These are phyloP conservation scores for Dolichotis patagonum DNA, from an alignment of 2,113 vertebrate species.

Conservation along the genomic window DNA sequence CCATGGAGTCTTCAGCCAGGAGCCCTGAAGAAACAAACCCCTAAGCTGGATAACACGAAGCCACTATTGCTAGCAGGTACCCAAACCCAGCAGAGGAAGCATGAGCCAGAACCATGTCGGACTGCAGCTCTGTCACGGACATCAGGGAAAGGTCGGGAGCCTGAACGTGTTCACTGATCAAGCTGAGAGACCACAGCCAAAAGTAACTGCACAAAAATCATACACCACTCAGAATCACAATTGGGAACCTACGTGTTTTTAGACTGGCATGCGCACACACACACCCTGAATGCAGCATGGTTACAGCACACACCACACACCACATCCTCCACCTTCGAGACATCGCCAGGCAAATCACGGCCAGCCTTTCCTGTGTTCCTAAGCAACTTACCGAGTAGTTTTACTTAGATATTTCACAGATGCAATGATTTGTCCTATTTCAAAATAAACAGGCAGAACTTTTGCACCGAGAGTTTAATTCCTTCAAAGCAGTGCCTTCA, in stretches of 20 bases:
- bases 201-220: conserved; percentile 15
- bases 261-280: neutral
- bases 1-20: neutral
- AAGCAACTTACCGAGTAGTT: neutral
- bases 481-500: neutral
- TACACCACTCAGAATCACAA: neutral
- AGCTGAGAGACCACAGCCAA: neutral
- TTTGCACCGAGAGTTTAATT: neutral
- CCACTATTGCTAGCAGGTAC: neutral
- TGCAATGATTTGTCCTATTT: neutral
- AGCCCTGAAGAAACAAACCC: neutral
- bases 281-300: neutral
- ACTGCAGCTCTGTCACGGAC: neutral
- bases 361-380: neutral
- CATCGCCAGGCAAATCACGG: neutral
- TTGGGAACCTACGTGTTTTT: neutral
- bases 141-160: neutral
- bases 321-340: neutral
- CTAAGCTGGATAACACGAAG: neutral
- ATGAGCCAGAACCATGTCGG: neutral
- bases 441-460: neutral
- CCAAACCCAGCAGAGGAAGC: neutral
- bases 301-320: neutral
- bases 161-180: neutral
- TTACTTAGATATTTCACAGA: neutral